A percentile compares a stretch with the other conserved stretches of the same genome.
These are phyloP conservation scores for Solea senegalensis DNA, from an alignment of 2,113 vertebrate species.

Conservation along the genomic window DNA sequence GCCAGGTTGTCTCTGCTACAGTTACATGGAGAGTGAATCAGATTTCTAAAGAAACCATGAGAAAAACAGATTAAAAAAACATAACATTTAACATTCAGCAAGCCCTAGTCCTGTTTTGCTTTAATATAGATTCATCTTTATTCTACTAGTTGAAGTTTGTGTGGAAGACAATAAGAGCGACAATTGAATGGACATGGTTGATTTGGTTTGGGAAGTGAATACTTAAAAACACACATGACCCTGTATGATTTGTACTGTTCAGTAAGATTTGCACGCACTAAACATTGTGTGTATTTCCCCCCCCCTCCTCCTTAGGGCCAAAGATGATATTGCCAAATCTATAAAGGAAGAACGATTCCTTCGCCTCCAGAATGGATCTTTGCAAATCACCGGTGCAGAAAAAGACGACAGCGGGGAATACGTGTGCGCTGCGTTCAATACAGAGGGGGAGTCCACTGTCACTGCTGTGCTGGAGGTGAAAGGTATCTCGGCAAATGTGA, in stretches of 20 bases:
- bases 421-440: slow-evolving; percentile 85
- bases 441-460: slow-evolving; percentile 81
- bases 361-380: slow-evolving; percentile 79
- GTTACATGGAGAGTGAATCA: slow-evolving; percentile 27
- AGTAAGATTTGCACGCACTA: neutral
- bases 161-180: no score
- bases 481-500: slow-evolving; percentile 77
- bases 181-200: no score
- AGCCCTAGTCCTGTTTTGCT: neutral
- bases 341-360: slow-evolving; percentile 73
- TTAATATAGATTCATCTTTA: neutral
- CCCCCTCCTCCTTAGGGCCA: slow-evolving; percentile 84
- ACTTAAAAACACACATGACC: neutral
- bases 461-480: slow-evolving; percentile 89
- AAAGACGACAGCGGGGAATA: slow-evolving; percentile 87
- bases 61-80: slow-evolving; percentile 15
- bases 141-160: no score
- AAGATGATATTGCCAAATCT: slow-evolving; percentile 74
- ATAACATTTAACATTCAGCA: no score
- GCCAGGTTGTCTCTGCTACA: slow-evolving; percentile 10
- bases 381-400: slow-evolving; percentile 81
- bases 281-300: slow-evolving; percentile 26
- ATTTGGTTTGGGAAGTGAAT: neutral
- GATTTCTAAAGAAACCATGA: slow-evolving; percentile 23
- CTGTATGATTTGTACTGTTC: neutral